Conservation (phyloP, 2,888 invertebrate genomes). For the Drosophila leonis region DNA sequence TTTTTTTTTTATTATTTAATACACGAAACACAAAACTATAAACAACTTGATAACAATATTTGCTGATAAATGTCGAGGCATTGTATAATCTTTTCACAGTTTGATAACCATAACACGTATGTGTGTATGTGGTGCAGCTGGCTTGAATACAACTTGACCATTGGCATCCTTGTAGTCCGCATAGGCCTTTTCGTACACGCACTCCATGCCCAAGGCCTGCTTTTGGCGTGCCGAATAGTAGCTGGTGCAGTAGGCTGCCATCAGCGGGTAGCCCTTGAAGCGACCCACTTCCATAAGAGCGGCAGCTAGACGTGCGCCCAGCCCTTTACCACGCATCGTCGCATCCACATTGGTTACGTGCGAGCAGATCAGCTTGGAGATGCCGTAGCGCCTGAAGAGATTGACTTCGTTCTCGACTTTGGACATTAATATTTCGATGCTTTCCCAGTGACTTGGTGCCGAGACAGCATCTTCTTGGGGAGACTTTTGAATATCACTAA, state of each 20-base stretch:
- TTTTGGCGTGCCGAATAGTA: constrained; percentile 72
- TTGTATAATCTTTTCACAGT: constrained; percentile 12
- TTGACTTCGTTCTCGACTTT: constrained; percentile 59
- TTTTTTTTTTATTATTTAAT: too few relatives aligned
- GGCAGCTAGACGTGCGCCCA: constrained; percentile 64
- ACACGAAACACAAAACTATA: not conserved
- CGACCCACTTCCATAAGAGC: constrained; percentile 66
- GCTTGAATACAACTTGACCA: constrained; percentile 61
- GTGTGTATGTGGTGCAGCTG: constrained; percentile 59
- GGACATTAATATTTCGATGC: constrained; percentile 50
- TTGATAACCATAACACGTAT: constrained; percentile 42
- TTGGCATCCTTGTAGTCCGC: constrained; percentile 60
- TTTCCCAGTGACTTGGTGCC: constrained; percentile 50
- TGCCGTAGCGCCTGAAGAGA: constrained; percentile 60
- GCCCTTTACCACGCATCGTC: constrained; percentile 62
- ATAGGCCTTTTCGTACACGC: constrained; percentile 54
- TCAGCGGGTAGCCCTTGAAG: constrained; percentile 56
- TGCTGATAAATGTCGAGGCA: constrained; percentile 15
- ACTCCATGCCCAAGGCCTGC: constrained; percentile 69
- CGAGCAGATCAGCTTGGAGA: constrained; percentile 63
- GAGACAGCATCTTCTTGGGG: constrained; percentile 33
- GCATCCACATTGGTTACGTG: constrained; percentile 66
- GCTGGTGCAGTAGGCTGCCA: constrained; percentile 70
- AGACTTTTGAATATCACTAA: constrained; percentile 41
- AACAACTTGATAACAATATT: not conserved